Evolutionary conservation across 2,888 invertebrate species (phyloP).

Genomic region (Drosophila neutralis): DNA sequence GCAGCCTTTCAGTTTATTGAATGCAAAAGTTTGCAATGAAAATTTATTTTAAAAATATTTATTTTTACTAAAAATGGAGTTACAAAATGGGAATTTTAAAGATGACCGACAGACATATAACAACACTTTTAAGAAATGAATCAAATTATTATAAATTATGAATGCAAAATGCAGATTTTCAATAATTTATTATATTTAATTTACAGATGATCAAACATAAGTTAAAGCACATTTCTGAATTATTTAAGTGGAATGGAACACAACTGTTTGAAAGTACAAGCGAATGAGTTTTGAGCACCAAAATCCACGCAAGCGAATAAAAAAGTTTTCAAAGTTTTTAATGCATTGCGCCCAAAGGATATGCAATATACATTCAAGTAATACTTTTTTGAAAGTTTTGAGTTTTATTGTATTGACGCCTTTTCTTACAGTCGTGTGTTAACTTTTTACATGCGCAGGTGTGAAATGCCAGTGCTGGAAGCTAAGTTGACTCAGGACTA

Average conservation of each 20-base stretch:
- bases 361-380: conserved; percentile 52
- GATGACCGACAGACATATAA: background rate
- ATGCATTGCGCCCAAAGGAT: conserved; percentile 44
- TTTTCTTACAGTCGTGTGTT: conserved; percentile 52
- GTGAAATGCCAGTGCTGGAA: conserved; percentile 75
- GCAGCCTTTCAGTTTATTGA: background rate
- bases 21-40: background rate
- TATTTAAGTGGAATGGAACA: background rate
- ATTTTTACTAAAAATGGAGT: background rate
- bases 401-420: conserved; percentile 46
- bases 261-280: conserved; percentile 1
- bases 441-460: conserved; percentile 69
- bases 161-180: background rate
- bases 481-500: conserved; percentile 51
- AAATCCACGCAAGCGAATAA: conserved; percentile 20
- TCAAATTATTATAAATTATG: background rate
- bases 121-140: background rate
- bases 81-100: background rate
- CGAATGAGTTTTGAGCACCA: conserved; percentile 16
- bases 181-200: background rate
- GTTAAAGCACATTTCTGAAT: background rate
- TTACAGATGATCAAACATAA: background rate
- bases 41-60: background rate
- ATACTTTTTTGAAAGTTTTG: conserved; percentile 26
- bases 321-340: conserved; percentile 34